phyloP scores from a whole-genome alignment of 2,888 invertebrate genomes.

The Lithophane semibrunnea region DNA sequence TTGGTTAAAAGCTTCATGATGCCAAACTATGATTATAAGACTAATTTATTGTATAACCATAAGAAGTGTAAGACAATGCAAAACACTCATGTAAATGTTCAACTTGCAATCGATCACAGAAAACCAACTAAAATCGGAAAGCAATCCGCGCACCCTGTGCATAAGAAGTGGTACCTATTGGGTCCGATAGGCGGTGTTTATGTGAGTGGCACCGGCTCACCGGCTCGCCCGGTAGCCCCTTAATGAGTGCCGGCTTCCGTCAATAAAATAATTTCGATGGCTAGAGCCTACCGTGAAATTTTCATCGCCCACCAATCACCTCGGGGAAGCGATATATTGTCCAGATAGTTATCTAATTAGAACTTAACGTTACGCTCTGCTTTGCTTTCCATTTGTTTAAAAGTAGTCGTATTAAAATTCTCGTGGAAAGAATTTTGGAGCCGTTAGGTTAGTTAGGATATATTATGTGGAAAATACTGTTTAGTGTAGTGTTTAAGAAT shows the following conservation, averaged over 20 bases:
- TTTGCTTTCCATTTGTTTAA: constrained; percentile 68
- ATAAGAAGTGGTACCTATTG: constrained; percentile 48
- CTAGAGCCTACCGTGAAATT: constrained; percentile 75
- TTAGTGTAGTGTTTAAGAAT: not conserved
- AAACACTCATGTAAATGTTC: not conserved
- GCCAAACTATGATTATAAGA: no score
- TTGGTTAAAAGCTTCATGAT: not conserved
- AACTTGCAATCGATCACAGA: not conserved
- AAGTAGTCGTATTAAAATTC: constrained; percentile 61
- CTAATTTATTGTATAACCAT: not conserved
- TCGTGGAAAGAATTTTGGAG: constrained; percentile 58
- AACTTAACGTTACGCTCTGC: constrained; percentile 72
- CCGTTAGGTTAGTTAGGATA: constrained; percentile 18
- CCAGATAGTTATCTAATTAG: constrained; percentile 78
- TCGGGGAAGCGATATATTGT: constrained; percentile 77
- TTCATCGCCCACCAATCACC: constrained; percentile 73
- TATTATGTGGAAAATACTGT: constrained; percentile 25
- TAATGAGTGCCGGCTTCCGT: constrained; percentile 85
- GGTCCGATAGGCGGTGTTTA: constrained; percentile 71
- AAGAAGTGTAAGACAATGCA: not conserved
- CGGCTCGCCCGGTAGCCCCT: constrained; percentile 79
- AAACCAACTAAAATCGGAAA: constrained; percentile 1
- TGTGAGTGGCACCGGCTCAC: constrained; percentile 74
- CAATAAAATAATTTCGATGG: constrained; percentile 76
- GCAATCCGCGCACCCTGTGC: constrained; percentile 63